Evolutionary conservation across 2,888 invertebrate genomes (phyloP), one percentile per base, ranked within the genome.

Genomic region (Epinotia brunnichana): DNA sequence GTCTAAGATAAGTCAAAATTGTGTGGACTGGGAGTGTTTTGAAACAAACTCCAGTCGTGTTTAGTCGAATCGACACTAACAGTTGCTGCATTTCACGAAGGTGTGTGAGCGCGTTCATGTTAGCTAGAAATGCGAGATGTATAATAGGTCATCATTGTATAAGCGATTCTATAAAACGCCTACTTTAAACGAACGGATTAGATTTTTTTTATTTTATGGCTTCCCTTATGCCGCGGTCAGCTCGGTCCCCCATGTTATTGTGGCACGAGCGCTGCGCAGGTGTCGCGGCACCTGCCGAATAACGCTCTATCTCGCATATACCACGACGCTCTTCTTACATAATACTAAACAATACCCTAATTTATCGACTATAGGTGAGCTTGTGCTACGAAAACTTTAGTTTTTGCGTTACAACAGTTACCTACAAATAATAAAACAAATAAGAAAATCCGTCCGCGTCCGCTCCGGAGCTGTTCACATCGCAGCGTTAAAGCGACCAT

Each of bases 181-280:
- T 56, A 41, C 19, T 66, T 66, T 66, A 56, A 66, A 56, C 9
- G 54, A 67, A 62, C 56, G 72, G 72, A 67, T 72, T 72, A 62
- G 72, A 74, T 64, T 70, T 70, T 59, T 56, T 73, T 21, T 44
- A 29, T 78, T 86, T 84, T 84, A 86, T 84, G 88, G 89, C 85
- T 90, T 90, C 88, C 86, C 87, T 85, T 84, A 84, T 85, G 75
- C 60, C 78, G 81, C 79, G 80, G 80, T 77, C 78, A 81, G 77
- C 80, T 79, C 79, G 82, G 66, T 66, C 77, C 84, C 82, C 84
- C 83, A 84, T 82, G 82, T 80, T 81, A 84, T 91, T 90, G 90
- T 90, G 90, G 89, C 90, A 89, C 85, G 86, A 90, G 87, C 91
- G 90, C 87, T 9, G 91, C 92, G 92, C 92, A 93, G 92, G 92